phyloP scores from a whole-genome alignment of 2,797 vertebrate genomes.

The Scolopax rusticola region DNA sequence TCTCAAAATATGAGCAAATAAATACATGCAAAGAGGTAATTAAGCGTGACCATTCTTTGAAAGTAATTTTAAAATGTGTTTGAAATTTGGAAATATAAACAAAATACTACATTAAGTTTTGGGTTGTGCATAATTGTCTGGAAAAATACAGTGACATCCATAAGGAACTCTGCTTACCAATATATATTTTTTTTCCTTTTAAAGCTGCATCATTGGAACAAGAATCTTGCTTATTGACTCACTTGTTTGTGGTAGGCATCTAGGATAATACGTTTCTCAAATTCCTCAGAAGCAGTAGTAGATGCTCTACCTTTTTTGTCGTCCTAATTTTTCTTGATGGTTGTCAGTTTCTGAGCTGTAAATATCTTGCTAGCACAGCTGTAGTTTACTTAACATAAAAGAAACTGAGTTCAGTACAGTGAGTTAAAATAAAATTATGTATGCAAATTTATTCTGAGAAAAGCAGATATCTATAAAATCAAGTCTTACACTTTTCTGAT shows the following conservation, averaged over 20 bases:
- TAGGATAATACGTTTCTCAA: background rate
- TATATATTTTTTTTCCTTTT: background rate
- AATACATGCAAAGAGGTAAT: background rate
- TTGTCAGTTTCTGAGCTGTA: background rate
- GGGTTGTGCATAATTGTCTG: background rate
- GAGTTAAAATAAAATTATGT: background rate
- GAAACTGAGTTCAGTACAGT: background rate
- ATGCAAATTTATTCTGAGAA: background rate
- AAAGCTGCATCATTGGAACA: slow-evolving; percentile 1
- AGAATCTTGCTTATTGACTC: slow-evolving; percentile 5
- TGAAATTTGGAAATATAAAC: background rate
- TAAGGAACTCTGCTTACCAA: background rate
- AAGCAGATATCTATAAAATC: background rate
- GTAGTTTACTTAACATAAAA: background rate
- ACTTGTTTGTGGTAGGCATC: background rate
- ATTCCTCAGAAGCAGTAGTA: background rate
- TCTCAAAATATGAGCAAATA: background rate
- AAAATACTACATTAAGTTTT: background rate
- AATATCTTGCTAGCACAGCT: background rate
- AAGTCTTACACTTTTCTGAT: background rate
- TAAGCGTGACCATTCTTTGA: background rate
- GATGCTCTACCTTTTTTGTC: background rate
- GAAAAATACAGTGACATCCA: background rate
- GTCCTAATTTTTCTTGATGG: background rate
- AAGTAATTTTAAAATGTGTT: background rate